Base-by-base conservation (phyloP, 2,113 vertebrate genomes). In the Apaloderma vittatum region DNA sequence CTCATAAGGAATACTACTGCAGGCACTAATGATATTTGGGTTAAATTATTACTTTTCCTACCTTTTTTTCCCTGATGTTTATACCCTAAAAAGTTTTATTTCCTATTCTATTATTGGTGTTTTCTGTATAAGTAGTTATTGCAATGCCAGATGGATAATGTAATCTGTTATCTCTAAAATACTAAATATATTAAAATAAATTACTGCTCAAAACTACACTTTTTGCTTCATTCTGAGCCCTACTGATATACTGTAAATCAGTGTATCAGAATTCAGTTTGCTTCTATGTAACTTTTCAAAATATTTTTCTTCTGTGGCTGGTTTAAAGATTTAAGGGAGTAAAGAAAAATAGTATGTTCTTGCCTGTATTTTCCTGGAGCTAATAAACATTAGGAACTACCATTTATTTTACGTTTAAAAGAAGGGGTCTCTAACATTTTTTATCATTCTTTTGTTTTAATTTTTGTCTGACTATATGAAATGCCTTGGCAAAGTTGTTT, bases 51-150 rank as follows among this genome's bases (percentile, higher is more conserved):
- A 37, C 2, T 63, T 89, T 55, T 54, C 27, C 7, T 34, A 59
- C 1, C 1, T n/a, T 70, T 51, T 29, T 8, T 2, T 1, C 30
- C 3, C 6, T 59, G 14, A 5, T 23, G 6, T 29, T 71, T 43
- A 57, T 78, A 78, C 12, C 27, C 5, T 55, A 40, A 72, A 45
- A 84, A 36, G 3, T 63, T 29, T 6, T 1, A 26, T 49, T 79
- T 45, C 27, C 8, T 74, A 3, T 90, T 71, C 24, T 77, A 32
- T 54, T 51, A 51, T 12, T 6, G 45, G 3, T 37, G 2, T 72
- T 83, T 90, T 80, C 24, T 12, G 1, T 67, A 18, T 49, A 63
- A 86, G n/a, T 55, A 54, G 10, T 32, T 93, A 65, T 13, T 80
- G 11, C 34, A 51, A 11, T 45, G n/a, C 80, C 37, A 59, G 19